Conservation (phyloP, 2,888 invertebrate species). For the Creontiades dilutus region DNA sequence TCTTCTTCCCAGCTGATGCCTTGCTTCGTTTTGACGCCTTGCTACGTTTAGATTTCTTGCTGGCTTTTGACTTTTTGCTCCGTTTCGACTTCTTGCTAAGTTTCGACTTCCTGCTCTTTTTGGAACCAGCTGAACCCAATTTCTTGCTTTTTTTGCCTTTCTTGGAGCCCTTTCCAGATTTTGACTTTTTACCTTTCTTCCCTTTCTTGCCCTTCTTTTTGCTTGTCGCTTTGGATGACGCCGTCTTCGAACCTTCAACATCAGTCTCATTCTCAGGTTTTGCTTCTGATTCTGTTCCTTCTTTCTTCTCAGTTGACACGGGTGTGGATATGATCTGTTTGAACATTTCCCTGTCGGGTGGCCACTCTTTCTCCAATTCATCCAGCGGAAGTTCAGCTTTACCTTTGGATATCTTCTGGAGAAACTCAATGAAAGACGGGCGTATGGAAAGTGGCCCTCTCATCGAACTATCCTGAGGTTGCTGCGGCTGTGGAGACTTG, state of each 20-base stretch:
- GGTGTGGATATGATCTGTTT: conserved; percentile 31
- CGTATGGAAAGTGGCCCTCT: conserved; percentile 62
- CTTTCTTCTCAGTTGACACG: conserved; percentile 33
- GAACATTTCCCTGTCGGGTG: conserved; percentile 28
- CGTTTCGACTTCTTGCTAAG: not conserved
- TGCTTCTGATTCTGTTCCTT: conserved; percentile 32
- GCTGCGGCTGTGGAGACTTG: not conserved
- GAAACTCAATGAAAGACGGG: conserved; percentile 57
- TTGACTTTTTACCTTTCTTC: conserved; percentile 33
- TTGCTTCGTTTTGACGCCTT: not conserved
- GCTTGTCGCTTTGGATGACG: not conserved
- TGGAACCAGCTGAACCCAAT: not conserved
- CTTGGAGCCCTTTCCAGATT: not conserved
- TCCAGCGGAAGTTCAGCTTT: conserved; percentile 48
- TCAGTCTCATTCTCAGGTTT: not conserved
- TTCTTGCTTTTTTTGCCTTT: conserved; percentile 23
- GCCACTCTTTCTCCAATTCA: conserved; percentile 61
- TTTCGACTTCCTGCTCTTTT: conserved; percentile 20
- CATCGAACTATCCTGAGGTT: conserved; percentile 51
- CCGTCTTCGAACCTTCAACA: not conserved
- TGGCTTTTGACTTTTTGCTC: not conserved
- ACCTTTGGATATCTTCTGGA: conserved; percentile 53
- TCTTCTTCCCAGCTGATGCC: conserved; percentile 19
- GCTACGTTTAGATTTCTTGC: not conserved
- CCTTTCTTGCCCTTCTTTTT: conserved; percentile 1